Conservation (phyloP, 2,888 invertebrate species). For the Monopis laevigella region DNA sequence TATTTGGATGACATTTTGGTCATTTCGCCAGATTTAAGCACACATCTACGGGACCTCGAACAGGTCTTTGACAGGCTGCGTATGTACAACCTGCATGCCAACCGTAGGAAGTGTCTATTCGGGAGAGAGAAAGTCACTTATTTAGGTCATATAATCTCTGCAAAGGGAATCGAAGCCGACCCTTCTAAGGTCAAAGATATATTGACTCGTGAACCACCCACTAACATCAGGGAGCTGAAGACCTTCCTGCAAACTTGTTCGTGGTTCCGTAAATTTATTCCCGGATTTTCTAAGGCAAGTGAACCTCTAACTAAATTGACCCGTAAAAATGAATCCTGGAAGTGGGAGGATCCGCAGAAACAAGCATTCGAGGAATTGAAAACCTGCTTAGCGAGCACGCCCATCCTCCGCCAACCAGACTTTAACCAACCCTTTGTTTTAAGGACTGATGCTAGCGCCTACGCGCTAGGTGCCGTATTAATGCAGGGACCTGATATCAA, state of each 20-base stretch:
- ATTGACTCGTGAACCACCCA: slow-evolving; percentile 1
- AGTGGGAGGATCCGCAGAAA: slow-evolving; percentile 21
- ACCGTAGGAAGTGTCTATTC: slow-evolving; percentile 14
- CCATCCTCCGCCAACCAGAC: slow-evolving; percentile 24
- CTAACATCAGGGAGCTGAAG: slow-evolving; percentile 17
- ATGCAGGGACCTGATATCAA: slow-evolving; percentile 17
- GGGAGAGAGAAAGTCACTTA: not conserved
- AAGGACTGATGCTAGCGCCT: slow-evolving; percentile 23
- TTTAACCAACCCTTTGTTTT: slow-evolving; percentile 22
- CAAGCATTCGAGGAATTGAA: slow-evolving; percentile 17
- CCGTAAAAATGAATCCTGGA: slow-evolving; percentile 24
- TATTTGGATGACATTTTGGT: slow-evolving; percentile 22
- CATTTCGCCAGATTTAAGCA: slow-evolving; percentile 17
- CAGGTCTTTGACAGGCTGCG: slow-evolving; percentile 13
- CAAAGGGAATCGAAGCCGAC: slow-evolving; percentile 14
- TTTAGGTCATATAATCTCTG: slow-evolving; percentile 4
- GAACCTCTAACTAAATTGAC: slow-evolving; percentile 26
- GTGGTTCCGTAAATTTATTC: slow-evolving; percentile 22
- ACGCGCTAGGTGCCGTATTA: slow-evolving; percentile 19
- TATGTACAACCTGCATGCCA: slow-evolving; percentile 15
- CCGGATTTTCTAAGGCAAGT: slow-evolving; percentile 19
- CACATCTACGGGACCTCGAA: slow-evolving; percentile 18
- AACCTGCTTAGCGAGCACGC: slow-evolving; percentile 18
- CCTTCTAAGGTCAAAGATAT: slow-evolving; percentile 15
- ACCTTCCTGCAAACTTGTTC: slow-evolving; percentile 20